These are phyloP conservation scores for Heliconius hewitsoni DNA, from an alignment of 1,140 invertebrate species.

Conservation along the genomic window DNA sequence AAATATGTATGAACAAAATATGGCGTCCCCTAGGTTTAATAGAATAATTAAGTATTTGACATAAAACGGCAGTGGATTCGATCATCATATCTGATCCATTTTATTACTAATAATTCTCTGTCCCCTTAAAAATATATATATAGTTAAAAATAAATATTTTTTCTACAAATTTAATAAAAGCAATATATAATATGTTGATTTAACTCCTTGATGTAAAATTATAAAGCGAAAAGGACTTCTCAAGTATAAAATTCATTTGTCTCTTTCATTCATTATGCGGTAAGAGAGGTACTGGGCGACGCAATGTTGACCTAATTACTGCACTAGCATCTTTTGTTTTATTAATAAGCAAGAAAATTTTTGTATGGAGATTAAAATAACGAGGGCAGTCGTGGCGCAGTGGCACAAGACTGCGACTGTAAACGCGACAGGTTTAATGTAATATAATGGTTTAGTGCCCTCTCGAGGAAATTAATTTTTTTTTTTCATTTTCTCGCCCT, in stretches of 20 bases:
- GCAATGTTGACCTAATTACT: conserved; percentile 1
- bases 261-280: background rate
- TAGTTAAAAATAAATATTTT: no score
- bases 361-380: background rate
- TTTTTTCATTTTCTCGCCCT: no score
- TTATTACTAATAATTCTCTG: no score
- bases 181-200: background rate
- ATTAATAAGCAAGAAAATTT: background rate
- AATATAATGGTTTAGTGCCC: no score
- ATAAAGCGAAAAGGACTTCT: background rate
- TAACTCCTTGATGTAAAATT: background rate
- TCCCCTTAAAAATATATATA: no score
- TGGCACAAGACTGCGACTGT: background rate
- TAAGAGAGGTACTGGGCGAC: background rate
- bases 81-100: no score
- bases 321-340: background rate
- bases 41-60: no score
- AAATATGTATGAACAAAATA: no score
- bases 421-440: background rate
- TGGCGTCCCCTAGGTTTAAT: no score
- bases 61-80: no score
- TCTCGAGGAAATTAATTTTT: no score
- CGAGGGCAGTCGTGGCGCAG: background rate
- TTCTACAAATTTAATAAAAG: no score
- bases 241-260: background rate